Base-by-base conservation (phyloP, 2,113 vertebrate species). In the Phaethornis superciliosus region DNA sequence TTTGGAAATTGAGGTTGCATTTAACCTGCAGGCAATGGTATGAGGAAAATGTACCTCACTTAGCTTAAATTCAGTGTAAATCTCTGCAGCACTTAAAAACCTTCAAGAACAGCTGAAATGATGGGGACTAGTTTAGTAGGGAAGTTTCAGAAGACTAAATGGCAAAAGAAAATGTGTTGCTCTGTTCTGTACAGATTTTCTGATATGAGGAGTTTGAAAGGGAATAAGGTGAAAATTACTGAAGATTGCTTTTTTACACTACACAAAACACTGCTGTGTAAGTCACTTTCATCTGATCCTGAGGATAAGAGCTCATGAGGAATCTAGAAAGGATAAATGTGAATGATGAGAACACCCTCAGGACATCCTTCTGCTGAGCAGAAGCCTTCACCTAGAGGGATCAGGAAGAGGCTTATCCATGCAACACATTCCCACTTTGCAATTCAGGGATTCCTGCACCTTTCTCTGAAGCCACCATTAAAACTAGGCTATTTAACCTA, bases 1-100 rank as follows among this genome's bases (percentile, higher is more conserved):
- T 77, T 68, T 15, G 17, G 87, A 89, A 94, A 94, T 7, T 47
- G 64, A 93, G 88, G 82, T 75, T 90, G 55, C 28, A 55, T 22
- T 6, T 65, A 40, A 15, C 75, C 71, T 74, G 35, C 51, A 78
- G 74, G 28, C 56, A 72, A 27, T 46, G 63, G 59, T 54, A 49
- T 14, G 82, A 58, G 30, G 30, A 7, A 78, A 20, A 76, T 28
- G 49, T 15, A 56, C 4, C 27, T 79, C 54, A 54, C 49, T 56
- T 76, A 24, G 22, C 64, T 91, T 52, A 47, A 82, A 20, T 58
- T 76, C 8, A 7, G 40, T 88, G 75, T 88, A 44, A 93, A 85
- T 63, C 51, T 67, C 60, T 55, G 42, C 55, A 86, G 81, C 49
- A 44, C 33, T 72, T 30, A 77, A 81, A 87, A 84, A 30, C 26